Base-by-base conservation (phyloP, 2,888 invertebrate genomes). In the Papilio gigon region DNA sequence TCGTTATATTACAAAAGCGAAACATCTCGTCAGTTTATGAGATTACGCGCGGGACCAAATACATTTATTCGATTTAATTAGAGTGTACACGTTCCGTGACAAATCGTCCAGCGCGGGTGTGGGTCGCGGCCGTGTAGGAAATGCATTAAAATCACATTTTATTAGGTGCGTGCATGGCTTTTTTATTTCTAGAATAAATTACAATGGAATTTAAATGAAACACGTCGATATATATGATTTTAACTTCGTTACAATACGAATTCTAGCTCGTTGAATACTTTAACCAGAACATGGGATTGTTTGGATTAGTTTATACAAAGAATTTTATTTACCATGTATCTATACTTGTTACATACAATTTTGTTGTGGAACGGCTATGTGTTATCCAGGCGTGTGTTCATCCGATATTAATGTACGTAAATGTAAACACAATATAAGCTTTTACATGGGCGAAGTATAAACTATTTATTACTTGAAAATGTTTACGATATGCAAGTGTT, bases 1-100 rank as follows among this genome's bases (percentile, higher is more conserved):
- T 89, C 85, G 86, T 90, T 90, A 86, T 84, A 82, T 80, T 83
- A 85, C 82, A 85, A 85, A 86, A 86, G 82, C 78, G 78, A 65
- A 72, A 72, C 72, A 82, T 83, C 81, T 81, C 76, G 78, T 79
- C 77, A 80, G 81, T 88, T 90, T 89, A 87, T 83, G 84, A 82
- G 84, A 85, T 85, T 85, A 84, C 77, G 76, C 76, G 75, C 75
- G 77, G 76, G 74, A 75, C 74, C 72, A 76, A 79, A 71, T 74
- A 72, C 70, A 62, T 67, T 72, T 69, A 58, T 64, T 65, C 61
- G 11, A 47, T 62, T 65, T 70, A 65, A 70, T 69, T 69, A 69
- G 65, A 60, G 64, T 68, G 64, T 60, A 71, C 62, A 60, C 67
- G 53, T 68, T 64, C 56, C 56, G 44, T 64, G 64, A 50, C 64